Base-by-base conservation (phyloP, 2,113 vertebrate genomes). In the Brienomyrus longianalis region DNA sequence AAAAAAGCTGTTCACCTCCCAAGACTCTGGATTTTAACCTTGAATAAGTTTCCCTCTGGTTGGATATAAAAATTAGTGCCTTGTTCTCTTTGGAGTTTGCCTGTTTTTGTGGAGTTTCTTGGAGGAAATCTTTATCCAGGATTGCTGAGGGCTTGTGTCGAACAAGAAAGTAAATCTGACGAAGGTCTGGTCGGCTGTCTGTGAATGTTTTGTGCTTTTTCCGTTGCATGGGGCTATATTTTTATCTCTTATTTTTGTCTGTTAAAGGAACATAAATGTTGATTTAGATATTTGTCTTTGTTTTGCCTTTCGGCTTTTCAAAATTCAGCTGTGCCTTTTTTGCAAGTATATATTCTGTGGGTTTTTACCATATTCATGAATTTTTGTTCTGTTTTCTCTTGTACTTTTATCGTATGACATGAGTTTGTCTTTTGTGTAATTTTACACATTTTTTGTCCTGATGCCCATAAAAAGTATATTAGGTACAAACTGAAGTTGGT, bases 141-240 rank as follows among this genome's bases (percentile, higher is more conserved):
- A 95, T 93, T 93, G 91, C 93, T 91, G 94, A 93, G 93, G 92
- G 21, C 93, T 96, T 91, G 93, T 94, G 93, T 94, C 93, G 94
- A 96, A 94, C 94, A 94, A 95, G 95, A 96, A 96, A 96, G 96
- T 96, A 96, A 95, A 96, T 95, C 94, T 95, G 94, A 91, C 94
- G 94, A 91, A 93, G 92, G 94, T 95, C 94, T 95, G 95, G 93
- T 95, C 92, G 91, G 91, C 92, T 95, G 95, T 90, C 93, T 95
- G 92, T 96, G 93, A 95, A 94, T 95, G 95, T 96, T 96, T 94
- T 93, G 93, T 94, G 94, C 92, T 91, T 94, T 94, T 94, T 93
- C 92, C 92, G 93, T 93, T 93, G 94, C 39, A 84, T 48, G 39
- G 39, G 23, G 45, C 19, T 84, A 11, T 84, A 47, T 48, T 23